Conservation (phyloP, 1,140 invertebrate species). For the Condylostylus longicornis region DNA sequence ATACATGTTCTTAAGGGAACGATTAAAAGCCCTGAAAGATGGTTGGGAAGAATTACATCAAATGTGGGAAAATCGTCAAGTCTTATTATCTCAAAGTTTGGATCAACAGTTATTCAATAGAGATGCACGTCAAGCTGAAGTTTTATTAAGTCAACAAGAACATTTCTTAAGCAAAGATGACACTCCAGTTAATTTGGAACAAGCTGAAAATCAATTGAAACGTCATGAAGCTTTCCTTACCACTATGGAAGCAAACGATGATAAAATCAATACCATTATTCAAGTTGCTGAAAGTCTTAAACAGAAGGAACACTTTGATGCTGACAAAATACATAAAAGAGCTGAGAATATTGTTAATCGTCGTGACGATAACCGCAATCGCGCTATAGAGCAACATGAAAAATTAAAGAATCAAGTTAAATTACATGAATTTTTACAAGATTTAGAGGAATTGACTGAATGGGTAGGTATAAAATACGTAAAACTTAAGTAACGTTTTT, state of each 20-base stretch:
- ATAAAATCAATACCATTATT: slow-evolving; percentile 92
- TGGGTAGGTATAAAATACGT: no score
- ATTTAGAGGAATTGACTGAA: slow-evolving; percentile 96
- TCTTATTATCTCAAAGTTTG: slow-evolving; percentile 83
- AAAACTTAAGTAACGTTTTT: not conserved
- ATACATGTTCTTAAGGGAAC: slow-evolving; percentile 95
- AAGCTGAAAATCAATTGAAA: slow-evolving; percentile 94
- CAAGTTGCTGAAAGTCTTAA: slow-evolving; percentile 81
- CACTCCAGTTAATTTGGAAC: slow-evolving; percentile 83
- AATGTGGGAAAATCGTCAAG: slow-evolving; percentile 99
- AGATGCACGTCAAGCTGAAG: slow-evolving; percentile 94
- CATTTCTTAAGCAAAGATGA: slow-evolving; percentile 88
- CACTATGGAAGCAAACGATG: slow-evolving; percentile 99
- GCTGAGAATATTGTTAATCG: slow-evolving; percentile 87
- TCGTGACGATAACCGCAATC: slow-evolving; percentile 76
- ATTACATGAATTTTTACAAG: slow-evolving; percentile 90
- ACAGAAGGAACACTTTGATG: slow-evolving; percentile 78
- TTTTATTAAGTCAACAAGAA: slow-evolving; percentile 94
- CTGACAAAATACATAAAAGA: slow-evolving; percentile 91
- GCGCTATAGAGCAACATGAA: slow-evolving; percentile 80
- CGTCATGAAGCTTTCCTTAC: slow-evolving; percentile 97
- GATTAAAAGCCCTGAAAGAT: slow-evolving; percentile 92
- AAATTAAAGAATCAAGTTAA: slow-evolving; percentile 87
- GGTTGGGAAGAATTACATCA: slow-evolving; percentile 97
- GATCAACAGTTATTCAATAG: slow-evolving; percentile 91